These are phyloP conservation scores for Silvanus unidentatus DNA, from an alignment of 2,888 invertebrate species.

Conservation along the genomic window DNA sequence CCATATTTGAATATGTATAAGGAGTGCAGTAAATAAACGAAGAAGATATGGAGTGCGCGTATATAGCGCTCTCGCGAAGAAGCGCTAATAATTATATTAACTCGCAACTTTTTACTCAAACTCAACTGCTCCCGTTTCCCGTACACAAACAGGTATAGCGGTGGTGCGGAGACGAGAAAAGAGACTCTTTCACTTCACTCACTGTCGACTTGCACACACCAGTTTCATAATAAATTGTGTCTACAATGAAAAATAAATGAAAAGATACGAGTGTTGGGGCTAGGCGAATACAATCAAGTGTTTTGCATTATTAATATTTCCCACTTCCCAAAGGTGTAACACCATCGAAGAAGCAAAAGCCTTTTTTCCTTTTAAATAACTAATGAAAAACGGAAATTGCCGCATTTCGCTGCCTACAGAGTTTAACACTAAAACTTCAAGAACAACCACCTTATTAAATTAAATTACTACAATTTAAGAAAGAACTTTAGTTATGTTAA, in stretches of 20 bases:
- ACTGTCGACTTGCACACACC: background rate
- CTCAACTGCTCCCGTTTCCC: slow-evolving; percentile 23
- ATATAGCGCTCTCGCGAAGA: slow-evolving; percentile 6
- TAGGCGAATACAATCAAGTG: slow-evolving; percentile 29
- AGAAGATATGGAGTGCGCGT: slow-evolving; percentile 15
- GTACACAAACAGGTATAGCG: too few relatives aligned
- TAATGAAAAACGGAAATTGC: slow-evolving; percentile 25
- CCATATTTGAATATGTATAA: slow-evolving; percentile 32
- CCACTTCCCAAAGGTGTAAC: slow-evolving; percentile 26
- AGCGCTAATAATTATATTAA: slow-evolving; percentile 30
- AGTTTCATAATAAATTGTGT: slow-evolving; percentile 28
- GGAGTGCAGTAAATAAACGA: slow-evolving; percentile 22
- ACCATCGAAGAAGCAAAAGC: slow-evolving; percentile 16
- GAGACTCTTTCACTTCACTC: too few relatives aligned
- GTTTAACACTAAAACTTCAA: slow-evolving; percentile 13
- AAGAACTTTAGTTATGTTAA: slow-evolving; percentile 41
- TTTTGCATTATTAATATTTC: slow-evolving; percentile 31
- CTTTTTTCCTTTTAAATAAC: slow-evolving; percentile 23
- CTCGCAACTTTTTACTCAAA: slow-evolving; percentile 28
- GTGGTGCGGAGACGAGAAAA: too few relatives aligned
- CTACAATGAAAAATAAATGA: slow-evolving; percentile 29
- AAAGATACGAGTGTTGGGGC: slow-evolving; percentile 19
- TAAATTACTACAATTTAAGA: slow-evolving; percentile 30
- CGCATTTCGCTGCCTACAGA: slow-evolving; percentile 15
- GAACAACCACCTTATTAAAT: slow-evolving; percentile 30